A percentile compares a stretch with the other conserved stretches of the same genome.
phyloP scores from a whole-genome alignment of 1,140 invertebrate species.

The Brachionus rubens region DNA sequence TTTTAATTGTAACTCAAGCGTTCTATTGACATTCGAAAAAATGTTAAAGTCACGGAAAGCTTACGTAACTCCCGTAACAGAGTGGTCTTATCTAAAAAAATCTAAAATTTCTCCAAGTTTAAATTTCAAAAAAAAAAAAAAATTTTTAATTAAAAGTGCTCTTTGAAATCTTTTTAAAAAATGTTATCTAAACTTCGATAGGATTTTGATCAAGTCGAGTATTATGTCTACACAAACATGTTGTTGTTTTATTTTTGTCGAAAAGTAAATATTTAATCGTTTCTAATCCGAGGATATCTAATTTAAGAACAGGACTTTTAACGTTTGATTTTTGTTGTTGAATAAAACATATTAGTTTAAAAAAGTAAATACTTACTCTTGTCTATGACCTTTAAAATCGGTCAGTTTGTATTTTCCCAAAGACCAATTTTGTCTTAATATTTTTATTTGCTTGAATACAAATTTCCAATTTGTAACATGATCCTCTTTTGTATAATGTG shows the following conservation, averaged over 20 bases:
- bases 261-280: no score
- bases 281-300: no score
- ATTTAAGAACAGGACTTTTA: no score
- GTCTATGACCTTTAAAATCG: slow-evolving; percentile 32
- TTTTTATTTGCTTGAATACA: slow-evolving; percentile 10
- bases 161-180: background rate
- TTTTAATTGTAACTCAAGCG: background rate
- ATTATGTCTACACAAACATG: no score
- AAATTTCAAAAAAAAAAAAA: no score
- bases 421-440: slow-evolving; percentile 33
- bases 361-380: slow-evolving; percentile 31
- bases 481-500: background rate
- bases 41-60: slow-evolving; percentile 19
- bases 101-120: background rate
- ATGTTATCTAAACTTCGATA: no score
- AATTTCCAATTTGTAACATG: slow-evolving; percentile 27
- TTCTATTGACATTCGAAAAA: slow-evolving; percentile 13
- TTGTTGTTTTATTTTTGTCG: no score
- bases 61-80: background rate
- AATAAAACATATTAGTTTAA: background rate
- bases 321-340: background rate
- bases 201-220: no score
- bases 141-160: no score
- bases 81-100: background rate
- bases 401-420: slow-evolving; percentile 28